These are phyloP conservation scores for Leucophenga maculata DNA, from an alignment of 2,888 invertebrate genomes.

Conservation along the genomic window DNA sequence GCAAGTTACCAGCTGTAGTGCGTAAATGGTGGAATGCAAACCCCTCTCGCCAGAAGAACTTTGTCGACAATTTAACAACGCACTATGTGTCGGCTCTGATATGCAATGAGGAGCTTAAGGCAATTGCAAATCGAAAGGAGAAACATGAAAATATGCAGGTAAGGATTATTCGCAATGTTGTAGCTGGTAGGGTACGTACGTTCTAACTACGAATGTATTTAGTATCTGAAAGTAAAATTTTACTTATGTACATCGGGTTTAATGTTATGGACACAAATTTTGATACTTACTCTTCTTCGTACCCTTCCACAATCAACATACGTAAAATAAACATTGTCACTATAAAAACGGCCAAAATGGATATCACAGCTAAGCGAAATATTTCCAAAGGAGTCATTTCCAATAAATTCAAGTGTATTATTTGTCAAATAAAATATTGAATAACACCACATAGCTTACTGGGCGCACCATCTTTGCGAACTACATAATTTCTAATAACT, in stretches of 20 bases:
- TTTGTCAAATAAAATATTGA: too few species aligned
- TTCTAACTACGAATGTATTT: too few species aligned
- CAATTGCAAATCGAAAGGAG: constrained; percentile 74
- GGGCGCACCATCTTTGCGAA: too few species aligned
- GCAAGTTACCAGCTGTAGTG: constrained; percentile 81
- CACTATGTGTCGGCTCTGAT: constrained; percentile 80
- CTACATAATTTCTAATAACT: background rate
- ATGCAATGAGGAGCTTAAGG: constrained; percentile 78
- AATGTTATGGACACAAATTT: background rate
- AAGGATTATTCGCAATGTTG: constrained; percentile 20
- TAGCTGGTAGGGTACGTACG: background rate
- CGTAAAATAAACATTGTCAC: constrained; percentile 43
- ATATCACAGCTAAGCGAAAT: constrained; percentile 47
- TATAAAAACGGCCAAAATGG: constrained; percentile 44
- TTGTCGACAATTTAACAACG: constrained; percentile 80
- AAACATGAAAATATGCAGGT: constrained; percentile 79
- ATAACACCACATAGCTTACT: too few species aligned
- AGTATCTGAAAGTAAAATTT: too few species aligned
- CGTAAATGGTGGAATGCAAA: constrained; percentile 84
- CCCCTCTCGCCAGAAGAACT: constrained; percentile 77
- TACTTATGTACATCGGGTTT: too few species aligned
- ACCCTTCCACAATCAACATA: constrained; percentile 13
- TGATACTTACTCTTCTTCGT: background rate
- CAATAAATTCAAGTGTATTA: background rate
- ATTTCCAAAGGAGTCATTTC: constrained; percentile 51